Base-by-base conservation (phyloP, 2,113 vertebrate genomes). In the Lepisosteus osseus region DNA sequence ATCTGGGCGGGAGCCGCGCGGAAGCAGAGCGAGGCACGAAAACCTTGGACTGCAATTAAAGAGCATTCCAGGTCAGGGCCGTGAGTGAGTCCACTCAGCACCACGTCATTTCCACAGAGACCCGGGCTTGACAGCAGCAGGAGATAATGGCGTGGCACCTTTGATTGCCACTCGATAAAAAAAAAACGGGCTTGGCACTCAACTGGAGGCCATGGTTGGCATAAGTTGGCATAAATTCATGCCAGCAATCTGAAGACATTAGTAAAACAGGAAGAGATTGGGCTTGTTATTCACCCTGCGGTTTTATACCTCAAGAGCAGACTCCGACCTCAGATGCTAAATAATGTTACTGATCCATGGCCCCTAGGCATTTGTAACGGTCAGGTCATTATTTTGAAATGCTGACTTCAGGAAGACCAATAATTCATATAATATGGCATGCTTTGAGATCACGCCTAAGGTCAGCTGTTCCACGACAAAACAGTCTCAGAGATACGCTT, bases 371-470 rank as follows among this genome's bases (percentile, higher is more conserved):
- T 66, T 70, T 70, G 15, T 45, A 65, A 61, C n/a, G 61, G 7
- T 57, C 13, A 54, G 72, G 51, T 75, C 87, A 86, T 83, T 84
- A 61, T 82, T 71, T 74, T 78, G 75, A 82, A 87, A 82, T 74
- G 84, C 81, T 74, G 78, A 82, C 81, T 84, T 83, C 82, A 87
- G 86, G 82, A 87, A 87, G 86, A 86, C 83, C 83, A 86, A 79
- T 87, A 83, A 83, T 72, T 78, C 78, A 82, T 74, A 82, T 77
- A 79, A 74, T 76, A 42, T 9, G 69, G 77, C 71, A 73, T 82
- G 77, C 81, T 80, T 76, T 77, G 76, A 79, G 85, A 78, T 78
- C 76, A 75, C 63, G 67, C 68, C 62, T 14, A 62, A 75, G 88
- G 87, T 88, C 86, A 88, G 80, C 47, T 77, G 84, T 85, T 84